These are phyloP conservation scores for Caenorhabditis japonica DNA, from an alignment of 2,888 invertebrate genomes.

Conservation along the genomic window DNA sequence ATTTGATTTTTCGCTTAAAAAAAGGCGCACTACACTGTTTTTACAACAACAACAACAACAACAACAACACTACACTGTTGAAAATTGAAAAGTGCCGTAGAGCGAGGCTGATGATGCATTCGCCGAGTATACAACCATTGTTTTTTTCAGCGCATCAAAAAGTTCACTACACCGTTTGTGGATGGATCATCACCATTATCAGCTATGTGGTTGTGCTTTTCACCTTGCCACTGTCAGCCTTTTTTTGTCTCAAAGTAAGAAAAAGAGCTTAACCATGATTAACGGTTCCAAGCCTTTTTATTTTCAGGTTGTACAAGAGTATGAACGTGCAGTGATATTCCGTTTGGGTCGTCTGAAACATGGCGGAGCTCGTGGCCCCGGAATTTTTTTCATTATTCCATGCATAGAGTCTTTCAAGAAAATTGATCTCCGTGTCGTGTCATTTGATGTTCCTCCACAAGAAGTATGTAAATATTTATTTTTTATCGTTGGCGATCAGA, in stretches of 20 bases:
- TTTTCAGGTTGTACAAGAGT: conserved; percentile 76
- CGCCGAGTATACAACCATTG: too few relatives aligned
- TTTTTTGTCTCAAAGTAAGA: conserved; percentile 74
- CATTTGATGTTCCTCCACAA: conserved; percentile 97
- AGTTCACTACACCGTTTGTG: conserved; percentile 63
- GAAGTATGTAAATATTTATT: conserved; percentile 84
- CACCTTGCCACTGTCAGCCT: conserved; percentile 74
- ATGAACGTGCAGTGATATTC: conserved; percentile 88
- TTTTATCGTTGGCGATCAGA: too few relatives aligned
- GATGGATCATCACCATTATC: conserved; percentile 74
- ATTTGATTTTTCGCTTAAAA: too few relatives aligned
- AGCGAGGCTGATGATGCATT: too few relatives aligned
- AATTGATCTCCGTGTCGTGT: conserved; percentile 94
- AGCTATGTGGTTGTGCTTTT: conserved; percentile 72
- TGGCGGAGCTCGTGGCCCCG: conserved; percentile 84
- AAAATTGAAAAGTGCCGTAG: too few relatives aligned
- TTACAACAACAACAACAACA: neutral
- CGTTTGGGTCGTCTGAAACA: conserved; percentile 85
- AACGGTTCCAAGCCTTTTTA: too few relatives aligned
- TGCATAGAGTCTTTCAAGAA: conserved; percentile 80
- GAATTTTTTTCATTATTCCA: conserved; percentile 83
- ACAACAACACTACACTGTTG: too few relatives aligned
- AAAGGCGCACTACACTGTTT: neutral
- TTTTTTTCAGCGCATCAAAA: conserved; percentile 51
- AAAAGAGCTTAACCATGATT: too few relatives aligned